Conservation (phyloP, 2,888 invertebrate genomes). For the Tanytarsus gracilentus region DNA sequence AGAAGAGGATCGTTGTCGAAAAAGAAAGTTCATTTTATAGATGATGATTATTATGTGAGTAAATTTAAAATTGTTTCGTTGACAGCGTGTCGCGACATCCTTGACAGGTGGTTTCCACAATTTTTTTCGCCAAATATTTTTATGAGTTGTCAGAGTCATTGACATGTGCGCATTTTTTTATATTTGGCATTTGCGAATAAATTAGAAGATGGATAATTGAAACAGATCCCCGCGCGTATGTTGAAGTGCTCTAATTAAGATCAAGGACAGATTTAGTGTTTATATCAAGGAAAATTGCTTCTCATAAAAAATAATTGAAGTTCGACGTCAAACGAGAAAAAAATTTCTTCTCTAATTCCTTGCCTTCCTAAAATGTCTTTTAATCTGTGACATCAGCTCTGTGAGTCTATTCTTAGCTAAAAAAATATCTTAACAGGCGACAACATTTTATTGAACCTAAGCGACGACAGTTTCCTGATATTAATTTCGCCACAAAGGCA, state of each 20-base stretch:
- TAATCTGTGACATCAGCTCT: not conserved
- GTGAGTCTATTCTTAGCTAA: conserved; percentile 5
- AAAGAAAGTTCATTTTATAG: conserved; percentile 18
- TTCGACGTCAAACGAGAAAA: no score
- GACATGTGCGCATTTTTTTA: no score
- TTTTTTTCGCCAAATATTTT: no score
- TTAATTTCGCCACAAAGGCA: conserved; percentile 11
- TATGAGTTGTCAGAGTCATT: no score
- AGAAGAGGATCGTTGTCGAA: not conserved
- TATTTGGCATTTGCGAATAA: not conserved
- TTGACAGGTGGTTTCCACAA: not conserved
- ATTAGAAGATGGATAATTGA: conserved; percentile 1
- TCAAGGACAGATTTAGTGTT: conserved; percentile 18
- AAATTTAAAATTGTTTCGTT: not conserved
- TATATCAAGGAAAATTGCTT: no score
- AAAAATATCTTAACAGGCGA: no score
- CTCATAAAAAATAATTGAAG: no score
- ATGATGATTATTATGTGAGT: conserved; percentile 25
- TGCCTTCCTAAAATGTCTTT: no score
- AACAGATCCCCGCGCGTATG: not conserved
- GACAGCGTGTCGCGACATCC: not conserved
- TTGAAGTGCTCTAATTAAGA: conserved; percentile 17
- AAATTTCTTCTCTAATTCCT: no score
- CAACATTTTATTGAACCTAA: no score
- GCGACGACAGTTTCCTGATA: conserved; percentile 27